phyloP scores from a whole-genome alignment of 2,888 invertebrate species.

The Aproaerema taeniolella region DNA sequence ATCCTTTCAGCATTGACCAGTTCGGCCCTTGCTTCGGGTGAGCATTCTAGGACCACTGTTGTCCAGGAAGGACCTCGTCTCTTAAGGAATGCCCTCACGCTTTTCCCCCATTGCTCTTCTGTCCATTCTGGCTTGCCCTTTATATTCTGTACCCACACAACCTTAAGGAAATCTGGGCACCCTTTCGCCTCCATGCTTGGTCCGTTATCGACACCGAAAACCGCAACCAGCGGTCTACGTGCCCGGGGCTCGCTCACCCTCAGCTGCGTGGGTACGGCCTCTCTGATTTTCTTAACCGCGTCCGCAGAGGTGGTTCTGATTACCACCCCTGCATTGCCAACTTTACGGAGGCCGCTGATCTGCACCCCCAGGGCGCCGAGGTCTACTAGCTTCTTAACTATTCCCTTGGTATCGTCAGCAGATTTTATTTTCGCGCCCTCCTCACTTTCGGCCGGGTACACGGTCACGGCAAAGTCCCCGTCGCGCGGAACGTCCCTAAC shows the following conservation, averaged over 20 bases:
- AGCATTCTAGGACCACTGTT: neutral
- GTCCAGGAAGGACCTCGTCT: neutral
- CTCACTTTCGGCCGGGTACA: neutral
- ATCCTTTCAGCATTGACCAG: neutral
- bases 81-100: neutral
- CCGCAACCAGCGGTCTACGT: neutral
- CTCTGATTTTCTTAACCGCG: neutral
- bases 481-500: neutral
- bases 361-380: neutral
- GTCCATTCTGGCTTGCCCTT: neutral
- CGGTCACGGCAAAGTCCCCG: neutral
- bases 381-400: neutral
- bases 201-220: neutral
- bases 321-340: neutral
- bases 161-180: neutral
- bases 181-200: neutral
- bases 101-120: neutral
- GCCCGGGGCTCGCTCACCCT: neutral
- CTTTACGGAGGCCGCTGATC: neutral
- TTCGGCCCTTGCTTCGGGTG: neutral
- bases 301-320: neutral
- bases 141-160: constrained; percentile 10
- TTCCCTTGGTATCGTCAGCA: neutral
- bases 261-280: neutral
- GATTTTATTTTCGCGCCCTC: neutral